Conservation (phyloP, 92 coral and sea anemone species). For the Phymanthus crucifer region DNA sequence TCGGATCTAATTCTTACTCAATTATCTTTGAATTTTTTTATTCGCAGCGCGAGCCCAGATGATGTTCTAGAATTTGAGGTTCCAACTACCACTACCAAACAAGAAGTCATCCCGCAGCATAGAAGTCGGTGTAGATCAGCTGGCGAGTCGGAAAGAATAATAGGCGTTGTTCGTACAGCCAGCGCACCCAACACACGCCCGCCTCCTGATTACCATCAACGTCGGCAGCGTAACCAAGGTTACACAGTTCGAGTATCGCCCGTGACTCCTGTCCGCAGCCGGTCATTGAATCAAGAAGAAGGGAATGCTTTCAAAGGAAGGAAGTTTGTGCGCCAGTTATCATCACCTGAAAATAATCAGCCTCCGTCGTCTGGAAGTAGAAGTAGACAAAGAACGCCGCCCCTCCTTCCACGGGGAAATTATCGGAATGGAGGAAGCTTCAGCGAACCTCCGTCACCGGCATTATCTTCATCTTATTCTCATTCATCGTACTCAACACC, state of each 20-base stretch:
- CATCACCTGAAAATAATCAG: slow-evolving; percentile 48
- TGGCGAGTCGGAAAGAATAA: slow-evolving; percentile 52
- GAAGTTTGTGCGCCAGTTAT: slow-evolving; percentile 41
- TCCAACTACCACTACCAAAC: neutral
- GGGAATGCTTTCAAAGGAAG: slow-evolving; percentile 44
- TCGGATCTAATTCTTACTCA: neutral
- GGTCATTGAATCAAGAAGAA: slow-evolving; percentile 52
- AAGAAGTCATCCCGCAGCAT: slow-evolving; percentile 19
- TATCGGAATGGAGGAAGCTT: slow-evolving; percentile 35
- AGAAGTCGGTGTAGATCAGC: slow-evolving; percentile 52
- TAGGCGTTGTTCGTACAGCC: slow-evolving; percentile 40
- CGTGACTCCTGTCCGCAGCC: slow-evolving; percentile 57
- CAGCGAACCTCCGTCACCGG: slow-evolving; percentile 77
- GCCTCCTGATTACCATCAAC: slow-evolving; percentile 46
- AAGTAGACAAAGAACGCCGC: slow-evolving; percentile 53
- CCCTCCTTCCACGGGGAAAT: slow-evolving; percentile 35
- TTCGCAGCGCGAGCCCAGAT: slow-evolving; percentile 28
- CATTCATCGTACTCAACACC: slow-evolving; percentile 81
- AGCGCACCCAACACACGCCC: slow-evolving; percentile 63
- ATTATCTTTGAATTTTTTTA: neutral
- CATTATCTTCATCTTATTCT: slow-evolving; percentile 68
- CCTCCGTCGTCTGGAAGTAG: slow-evolving; percentile 19
- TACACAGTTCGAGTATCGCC: slow-evolving; percentile 28
- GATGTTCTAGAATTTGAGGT: neutral
- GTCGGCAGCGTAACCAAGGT: slow-evolving; percentile 35